These are phyloP conservation scores for Drosophila bocki DNA, from an alignment of 1,140 invertebrate species.

Conservation along the genomic window DNA sequence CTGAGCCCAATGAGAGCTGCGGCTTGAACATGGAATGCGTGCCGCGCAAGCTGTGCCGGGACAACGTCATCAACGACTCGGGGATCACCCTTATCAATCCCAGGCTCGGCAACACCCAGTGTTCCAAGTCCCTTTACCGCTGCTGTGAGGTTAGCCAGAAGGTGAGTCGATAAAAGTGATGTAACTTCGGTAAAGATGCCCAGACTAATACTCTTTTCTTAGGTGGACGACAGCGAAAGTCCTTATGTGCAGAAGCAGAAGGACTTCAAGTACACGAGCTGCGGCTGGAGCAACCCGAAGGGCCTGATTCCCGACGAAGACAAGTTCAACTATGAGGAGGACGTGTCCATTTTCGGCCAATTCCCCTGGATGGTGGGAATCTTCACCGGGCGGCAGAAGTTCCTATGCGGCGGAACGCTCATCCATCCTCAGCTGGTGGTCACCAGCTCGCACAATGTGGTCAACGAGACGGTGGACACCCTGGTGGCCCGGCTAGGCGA, in stretches of 20 bases:
- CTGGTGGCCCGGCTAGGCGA: slow-evolving; percentile 88
- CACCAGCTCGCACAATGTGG: slow-evolving; percentile 88
- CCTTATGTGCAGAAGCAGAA: slow-evolving; percentile 37
- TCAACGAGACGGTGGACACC: slow-evolving; percentile 60
- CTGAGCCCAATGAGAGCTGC: slow-evolving; percentile 55
- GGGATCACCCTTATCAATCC: slow-evolving; percentile 55
- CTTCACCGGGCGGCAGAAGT: slow-evolving; percentile 86
- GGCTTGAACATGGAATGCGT: slow-evolving; percentile 67
- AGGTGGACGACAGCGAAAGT: slow-evolving; percentile 50
- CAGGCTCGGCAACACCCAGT: slow-evolving; percentile 44
- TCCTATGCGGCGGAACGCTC: slow-evolving; percentile 89
- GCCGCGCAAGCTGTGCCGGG: slow-evolving; percentile 53
- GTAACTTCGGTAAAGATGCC: too few relatives aligned
- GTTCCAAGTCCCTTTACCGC: slow-evolving; percentile 40
- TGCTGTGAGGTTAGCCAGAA: slow-evolving; percentile 55
- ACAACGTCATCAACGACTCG: slow-evolving; percentile 57
- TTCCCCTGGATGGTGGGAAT: slow-evolving; percentile 95
- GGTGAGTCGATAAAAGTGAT: slow-evolving; percentile 8
- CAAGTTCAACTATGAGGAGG: slow-evolving; percentile 86
- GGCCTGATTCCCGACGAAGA: slow-evolving; percentile 90
- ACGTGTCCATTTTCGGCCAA: slow-evolving; percentile 86
- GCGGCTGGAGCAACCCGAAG: slow-evolving; percentile 89
- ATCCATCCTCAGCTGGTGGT: slow-evolving; percentile 88
- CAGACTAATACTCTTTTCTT: background rate
- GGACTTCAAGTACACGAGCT: slow-evolving; percentile 85